Conservation (phyloP, 2,888 invertebrate species). For the Torymus aiolomorphi region DNA sequence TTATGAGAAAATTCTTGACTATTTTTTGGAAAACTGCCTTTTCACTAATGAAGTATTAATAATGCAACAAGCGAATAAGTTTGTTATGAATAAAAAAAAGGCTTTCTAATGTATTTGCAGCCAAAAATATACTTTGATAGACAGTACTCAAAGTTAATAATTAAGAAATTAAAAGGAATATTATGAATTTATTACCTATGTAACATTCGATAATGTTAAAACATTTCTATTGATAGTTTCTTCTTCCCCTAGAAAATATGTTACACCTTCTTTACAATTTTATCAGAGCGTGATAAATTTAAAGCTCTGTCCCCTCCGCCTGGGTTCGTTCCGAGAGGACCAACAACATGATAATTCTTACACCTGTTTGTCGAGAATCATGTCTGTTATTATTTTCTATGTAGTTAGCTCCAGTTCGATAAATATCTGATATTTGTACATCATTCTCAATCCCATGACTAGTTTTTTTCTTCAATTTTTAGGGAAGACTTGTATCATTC, state of each 20-base stretch:
- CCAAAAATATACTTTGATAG: too few relatives aligned
- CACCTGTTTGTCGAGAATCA: slow-evolving; percentile 80
- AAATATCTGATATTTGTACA: slow-evolving; percentile 73
- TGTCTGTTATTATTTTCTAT: slow-evolving; percentile 75
- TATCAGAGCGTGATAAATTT: slow-evolving; percentile 96
- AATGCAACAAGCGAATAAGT: too few relatives aligned
- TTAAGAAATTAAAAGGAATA: slow-evolving; percentile 36
- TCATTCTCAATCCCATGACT: slow-evolving; percentile 59
- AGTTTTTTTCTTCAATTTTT: slow-evolving; percentile 66
- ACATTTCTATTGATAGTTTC: slow-evolving; percentile 87
- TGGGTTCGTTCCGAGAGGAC: slow-evolving; percentile 90
- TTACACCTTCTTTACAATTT: slow-evolving; percentile 87
- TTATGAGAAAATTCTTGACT: too few relatives aligned
- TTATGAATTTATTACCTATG: too few relatives aligned
- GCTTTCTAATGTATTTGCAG: too few relatives aligned
- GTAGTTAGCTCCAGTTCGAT: slow-evolving; percentile 94
- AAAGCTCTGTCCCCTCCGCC: slow-evolving; percentile 92
- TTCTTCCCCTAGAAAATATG: slow-evolving; percentile 87
- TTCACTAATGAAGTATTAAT: too few relatives aligned
- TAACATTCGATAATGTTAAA: slow-evolving; percentile 88
- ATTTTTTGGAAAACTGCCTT: too few relatives aligned
- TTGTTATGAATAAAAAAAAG: too few relatives aligned
- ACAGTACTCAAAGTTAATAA: too few relatives aligned
- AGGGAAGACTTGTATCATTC: slow-evolving; percentile 38
- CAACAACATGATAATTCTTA: slow-evolving; percentile 82